These are phyloP conservation scores for Orthonevra nobilis DNA, from an alignment of 2,888 invertebrate genomes.

Conservation along the genomic window DNA sequence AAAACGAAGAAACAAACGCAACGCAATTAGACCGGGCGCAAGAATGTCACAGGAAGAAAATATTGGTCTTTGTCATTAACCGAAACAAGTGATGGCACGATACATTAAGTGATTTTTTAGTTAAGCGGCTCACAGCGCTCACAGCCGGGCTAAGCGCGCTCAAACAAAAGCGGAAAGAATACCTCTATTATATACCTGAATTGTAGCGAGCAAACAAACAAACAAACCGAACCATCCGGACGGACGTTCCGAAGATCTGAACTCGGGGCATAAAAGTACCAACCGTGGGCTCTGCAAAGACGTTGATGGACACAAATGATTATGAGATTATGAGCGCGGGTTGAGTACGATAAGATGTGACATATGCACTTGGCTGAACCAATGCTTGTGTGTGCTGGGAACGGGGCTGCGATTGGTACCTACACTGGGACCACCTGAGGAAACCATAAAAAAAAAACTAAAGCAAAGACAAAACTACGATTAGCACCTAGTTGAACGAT, in stretches of 20 bases:
- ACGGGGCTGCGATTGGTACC: constrained; percentile 13
- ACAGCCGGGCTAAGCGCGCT: constrained; percentile 28
- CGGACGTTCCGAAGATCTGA: constrained; percentile 1
- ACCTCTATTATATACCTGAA: constrained; percentile 62
- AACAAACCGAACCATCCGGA: constrained; percentile 59
- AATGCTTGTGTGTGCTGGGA: constrained; percentile 23
- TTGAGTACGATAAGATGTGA: constrained; percentile 67
- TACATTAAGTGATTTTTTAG: constrained; percentile 68
- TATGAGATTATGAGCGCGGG: constrained; percentile 59
- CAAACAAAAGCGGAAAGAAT: constrained; percentile 67
- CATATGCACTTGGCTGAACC: constrained; percentile 64
- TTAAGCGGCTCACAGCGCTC: constrained; percentile 26
- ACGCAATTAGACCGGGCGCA: constrained; percentile 67
- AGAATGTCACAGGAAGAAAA: constrained; percentile 73
- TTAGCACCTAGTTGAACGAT: constrained; percentile 66
- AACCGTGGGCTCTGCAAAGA: constrained; percentile 29
- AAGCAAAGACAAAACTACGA: constrained; percentile 63
- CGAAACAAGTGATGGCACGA: constrained; percentile 71
- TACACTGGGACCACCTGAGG: constrained; percentile 52
- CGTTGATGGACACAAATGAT: constrained; percentile 61
- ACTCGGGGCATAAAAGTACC: constrained; percentile 19
- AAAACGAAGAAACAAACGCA: constrained; percentile 45
- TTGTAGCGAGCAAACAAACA: constrained; percentile 68
- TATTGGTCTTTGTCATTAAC: constrained; percentile 73
- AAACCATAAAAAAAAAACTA: constrained; percentile 47